Evolutionary conservation across 2,113 vertebrate species (phyloP).

Genomic region (Antechinus stuartii): DNA sequence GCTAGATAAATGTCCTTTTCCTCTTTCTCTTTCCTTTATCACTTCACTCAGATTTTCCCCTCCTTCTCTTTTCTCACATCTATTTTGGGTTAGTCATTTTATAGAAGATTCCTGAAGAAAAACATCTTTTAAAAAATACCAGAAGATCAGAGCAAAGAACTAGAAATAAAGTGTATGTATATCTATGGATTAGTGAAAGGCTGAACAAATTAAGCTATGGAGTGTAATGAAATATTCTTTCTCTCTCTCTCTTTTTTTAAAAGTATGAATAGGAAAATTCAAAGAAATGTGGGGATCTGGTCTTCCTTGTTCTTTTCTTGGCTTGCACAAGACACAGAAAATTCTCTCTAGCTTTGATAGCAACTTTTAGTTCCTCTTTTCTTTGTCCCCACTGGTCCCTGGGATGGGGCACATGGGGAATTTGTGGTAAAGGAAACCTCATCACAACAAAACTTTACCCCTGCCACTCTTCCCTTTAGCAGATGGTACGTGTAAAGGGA

Average conservation of each 20-base stretch:
- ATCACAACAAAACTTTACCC: constrained; percentile 82
- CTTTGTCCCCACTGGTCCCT: constrained; percentile 61
- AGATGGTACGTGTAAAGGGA: constrained; percentile 12
- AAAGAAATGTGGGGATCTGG: background rate
- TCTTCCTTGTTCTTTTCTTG: constrained; percentile 15
- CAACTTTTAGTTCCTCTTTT: constrained; percentile 80
- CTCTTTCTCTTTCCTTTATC: background rate
- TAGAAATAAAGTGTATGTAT: background rate
- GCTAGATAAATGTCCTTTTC: background rate
- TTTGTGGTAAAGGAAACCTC: constrained; percentile 80
- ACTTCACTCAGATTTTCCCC: background rate
- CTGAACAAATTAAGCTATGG: background rate
- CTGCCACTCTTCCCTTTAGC: constrained; percentile 78
- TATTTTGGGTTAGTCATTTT: background rate
- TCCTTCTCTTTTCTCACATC: background rate
- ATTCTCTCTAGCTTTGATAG: constrained; percentile 50
- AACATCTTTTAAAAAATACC: background rate
- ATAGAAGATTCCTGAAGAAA: background rate
- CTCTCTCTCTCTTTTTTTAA: background rate
- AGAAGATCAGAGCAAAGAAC: background rate
- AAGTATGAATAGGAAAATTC: background rate
- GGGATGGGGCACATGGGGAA: constrained; percentile 82
- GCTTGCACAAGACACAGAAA: background rate
- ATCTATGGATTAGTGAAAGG: background rate
- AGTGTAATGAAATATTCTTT: background rate